Conservation (phyloP, 2,888 invertebrate genomes). For the Orthosia incerta region DNA sequence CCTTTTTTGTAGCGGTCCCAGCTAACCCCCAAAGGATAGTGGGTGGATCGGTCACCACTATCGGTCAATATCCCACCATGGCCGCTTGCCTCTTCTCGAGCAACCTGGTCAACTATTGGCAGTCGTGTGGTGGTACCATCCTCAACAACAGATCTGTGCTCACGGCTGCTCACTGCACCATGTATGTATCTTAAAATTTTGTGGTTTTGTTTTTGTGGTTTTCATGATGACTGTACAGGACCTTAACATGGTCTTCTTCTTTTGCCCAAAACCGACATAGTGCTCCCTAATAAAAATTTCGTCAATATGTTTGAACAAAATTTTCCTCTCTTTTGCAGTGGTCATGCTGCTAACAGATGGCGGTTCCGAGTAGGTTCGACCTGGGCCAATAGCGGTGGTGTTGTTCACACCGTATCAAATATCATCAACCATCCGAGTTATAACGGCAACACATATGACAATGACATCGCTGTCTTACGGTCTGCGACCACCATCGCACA, state of each 20-base stretch:
- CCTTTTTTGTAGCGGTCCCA: constrained; percentile 55
- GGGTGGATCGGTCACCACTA: constrained; percentile 71
- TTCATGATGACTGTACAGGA: no score
- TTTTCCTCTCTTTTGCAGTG: constrained; percentile 57
- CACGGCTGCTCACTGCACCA: constrained; percentile 63
- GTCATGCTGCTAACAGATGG: constrained; percentile 68
- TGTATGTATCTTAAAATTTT: constrained; percentile 27
- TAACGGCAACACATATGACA: constrained; percentile 55
- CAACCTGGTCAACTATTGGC: constrained; percentile 41
- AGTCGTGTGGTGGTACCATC: constrained; percentile 68
- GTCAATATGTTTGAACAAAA: not conserved
- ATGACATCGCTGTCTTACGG: constrained; percentile 22
- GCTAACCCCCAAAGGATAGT: constrained; percentile 68
- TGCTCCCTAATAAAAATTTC: not conserved
- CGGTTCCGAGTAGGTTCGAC: constrained; percentile 76
- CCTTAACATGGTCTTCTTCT: no score
- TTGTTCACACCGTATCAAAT: constrained; percentile 51
- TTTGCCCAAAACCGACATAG: no score
- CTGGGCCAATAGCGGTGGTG: constrained; percentile 75
- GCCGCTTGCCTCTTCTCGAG: constrained; percentile 59
- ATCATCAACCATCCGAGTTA: constrained; percentile 75
- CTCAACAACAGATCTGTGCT: constrained; percentile 66
- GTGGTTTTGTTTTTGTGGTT: no score
- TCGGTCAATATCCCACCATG: constrained; percentile 60
- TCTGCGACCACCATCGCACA: constrained; percentile 18